Percentiles rank a stretch among this genome's conserved stretches.
Conservation (phyloP, 2,888 invertebrate species). For the Diloba caeruleocephala region DNA sequence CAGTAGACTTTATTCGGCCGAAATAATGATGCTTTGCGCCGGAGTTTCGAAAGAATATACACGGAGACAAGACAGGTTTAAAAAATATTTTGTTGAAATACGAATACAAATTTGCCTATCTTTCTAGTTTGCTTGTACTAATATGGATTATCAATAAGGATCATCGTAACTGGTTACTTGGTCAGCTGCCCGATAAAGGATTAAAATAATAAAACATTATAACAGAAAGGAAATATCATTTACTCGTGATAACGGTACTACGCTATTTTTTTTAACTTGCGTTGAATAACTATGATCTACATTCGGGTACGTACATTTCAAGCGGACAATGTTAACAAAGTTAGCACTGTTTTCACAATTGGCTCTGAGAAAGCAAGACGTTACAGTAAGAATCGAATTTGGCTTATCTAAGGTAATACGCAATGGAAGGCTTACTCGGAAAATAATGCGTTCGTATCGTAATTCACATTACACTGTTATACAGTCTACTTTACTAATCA, state of each 20-base stretch:
- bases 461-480: slow-evolving; percentile 80
- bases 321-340: slow-evolving; percentile 30
- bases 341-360: slow-evolving; percentile 44
- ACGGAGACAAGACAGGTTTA: too few relatives aligned
- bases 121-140: too few relatives aligned
- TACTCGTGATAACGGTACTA: slow-evolving; percentile 70
- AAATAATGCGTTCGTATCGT: slow-evolving; percentile 53
- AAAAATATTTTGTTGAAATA: too few relatives aligned
- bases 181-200: too few relatives aligned
- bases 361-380: slow-evolving; percentile 31
- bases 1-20: too few relatives aligned
- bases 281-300: slow-evolving; percentile 45
- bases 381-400: slow-evolving; percentile 42
- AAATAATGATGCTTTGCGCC: too few relatives aligned
- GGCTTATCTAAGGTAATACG: slow-evolving; percentile 51
- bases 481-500: slow-evolving; percentile 80
- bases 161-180: too few relatives aligned
- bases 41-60: too few relatives aligned
- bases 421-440: slow-evolving; percentile 55
- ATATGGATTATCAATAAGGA: too few relatives aligned
- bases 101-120: too few relatives aligned
- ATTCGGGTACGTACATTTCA: slow-evolving; percentile 34
- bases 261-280: slow-evolving; percentile 50
- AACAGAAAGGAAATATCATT: slow-evolving; percentile 78
- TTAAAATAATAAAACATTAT: slow-evolving; percentile 57